These are phyloP conservation scores for Nipponia nippon DNA, from an alignment of 2,113 vertebrate species.

Conservation along the genomic window DNA sequence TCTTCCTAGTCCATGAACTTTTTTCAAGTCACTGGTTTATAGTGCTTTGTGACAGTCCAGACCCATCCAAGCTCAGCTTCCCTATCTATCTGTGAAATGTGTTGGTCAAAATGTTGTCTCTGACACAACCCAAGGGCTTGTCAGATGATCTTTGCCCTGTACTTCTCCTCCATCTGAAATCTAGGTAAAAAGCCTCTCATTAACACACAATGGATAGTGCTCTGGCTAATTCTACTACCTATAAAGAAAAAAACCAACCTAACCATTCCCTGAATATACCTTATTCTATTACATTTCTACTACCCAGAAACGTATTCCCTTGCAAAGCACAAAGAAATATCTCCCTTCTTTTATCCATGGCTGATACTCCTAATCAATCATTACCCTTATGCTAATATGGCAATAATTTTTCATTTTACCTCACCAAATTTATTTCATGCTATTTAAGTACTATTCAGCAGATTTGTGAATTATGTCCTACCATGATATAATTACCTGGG, in stretches of 20 bases:
- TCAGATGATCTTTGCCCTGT: not conserved
- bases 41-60: not conserved
- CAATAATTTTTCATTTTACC: not conserved
- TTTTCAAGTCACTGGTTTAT: not conserved
- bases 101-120: not conserved
- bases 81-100: not conserved
- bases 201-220: not conserved
- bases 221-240: not conserved
- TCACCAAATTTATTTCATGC: not conserved
- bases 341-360: not conserved
- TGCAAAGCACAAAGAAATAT: not conserved
- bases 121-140: not conserved
- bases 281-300: not conserved
- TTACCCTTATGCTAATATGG: not conserved
- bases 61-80: not conserved
- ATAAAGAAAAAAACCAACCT: not conserved
- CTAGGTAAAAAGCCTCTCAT: not conserved
- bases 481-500: not conserved
- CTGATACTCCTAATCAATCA: not conserved
- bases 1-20: not conserved
- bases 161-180: not conserved
- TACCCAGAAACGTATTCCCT: not conserved
- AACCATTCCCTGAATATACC: not conserved
- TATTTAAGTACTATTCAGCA: not conserved
- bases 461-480: not conserved